Evolutionary conservation across 1,140 invertebrate genomes (phyloP).

Genomic region (Conus ventricosus): DNA sequence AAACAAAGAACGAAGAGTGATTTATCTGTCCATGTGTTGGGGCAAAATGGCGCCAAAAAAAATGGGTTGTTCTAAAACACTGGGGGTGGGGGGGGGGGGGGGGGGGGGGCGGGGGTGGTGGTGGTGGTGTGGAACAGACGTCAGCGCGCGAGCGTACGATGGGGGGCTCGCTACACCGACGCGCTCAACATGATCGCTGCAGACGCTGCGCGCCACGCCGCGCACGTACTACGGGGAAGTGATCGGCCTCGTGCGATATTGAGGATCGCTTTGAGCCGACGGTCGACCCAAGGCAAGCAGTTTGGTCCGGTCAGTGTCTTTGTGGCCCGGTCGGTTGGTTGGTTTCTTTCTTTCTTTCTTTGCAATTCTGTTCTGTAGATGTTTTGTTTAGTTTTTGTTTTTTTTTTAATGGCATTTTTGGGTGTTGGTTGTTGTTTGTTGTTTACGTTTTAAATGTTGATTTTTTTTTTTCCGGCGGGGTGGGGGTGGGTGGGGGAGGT

Average conservation of each 20-base stretch:
- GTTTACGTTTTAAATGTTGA: background rate
- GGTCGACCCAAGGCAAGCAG: conserved; percentile 53
- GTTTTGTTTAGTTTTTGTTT: background rate
- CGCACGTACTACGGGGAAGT: conserved; percentile 72
- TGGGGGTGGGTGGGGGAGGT: too few species aligned
- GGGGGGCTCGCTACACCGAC: conserved; percentile 48
- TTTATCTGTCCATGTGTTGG: too few species aligned
- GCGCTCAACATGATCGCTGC: conserved; percentile 59
- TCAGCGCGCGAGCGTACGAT: conserved; percentile 47
- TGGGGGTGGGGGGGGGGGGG: too few species aligned
- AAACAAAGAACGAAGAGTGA: too few species aligned
- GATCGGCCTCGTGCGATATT: conserved; percentile 65
- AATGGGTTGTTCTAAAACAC: too few species aligned
- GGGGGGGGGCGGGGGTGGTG: too few species aligned
- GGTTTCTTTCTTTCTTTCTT: too few species aligned
- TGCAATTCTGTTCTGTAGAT: too few species aligned
- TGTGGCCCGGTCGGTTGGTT: background rate
- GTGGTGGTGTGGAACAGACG: too few species aligned
- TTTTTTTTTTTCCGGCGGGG: background rate
- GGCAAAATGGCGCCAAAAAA: too few species aligned
- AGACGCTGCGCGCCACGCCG: conserved; percentile 62
- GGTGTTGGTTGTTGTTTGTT: background rate
- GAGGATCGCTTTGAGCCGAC: conserved; percentile 52
- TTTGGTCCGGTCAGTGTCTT: conserved; percentile 43
- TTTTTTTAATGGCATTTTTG: background rate